Evolutionary conservation across 2,888 invertebrate genomes (phyloP).

Genomic region (Litoditis marina): DNA sequence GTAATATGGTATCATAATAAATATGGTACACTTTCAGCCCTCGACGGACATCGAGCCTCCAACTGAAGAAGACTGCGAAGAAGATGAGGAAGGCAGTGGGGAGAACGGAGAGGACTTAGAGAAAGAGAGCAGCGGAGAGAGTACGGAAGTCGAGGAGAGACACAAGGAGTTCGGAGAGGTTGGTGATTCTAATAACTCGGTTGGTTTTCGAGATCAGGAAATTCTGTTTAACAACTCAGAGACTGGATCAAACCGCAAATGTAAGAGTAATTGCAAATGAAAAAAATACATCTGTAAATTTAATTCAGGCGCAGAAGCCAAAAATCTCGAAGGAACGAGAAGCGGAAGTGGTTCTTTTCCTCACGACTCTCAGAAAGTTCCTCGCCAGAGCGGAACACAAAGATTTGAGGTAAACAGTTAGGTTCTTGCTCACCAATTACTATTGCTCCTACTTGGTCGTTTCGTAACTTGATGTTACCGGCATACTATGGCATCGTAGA

Average conservation of each 20-base stretch:
- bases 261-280: background rate
- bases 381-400: constrained; percentile 5
- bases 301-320: background rate
- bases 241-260: background rate
- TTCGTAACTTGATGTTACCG: too few species aligned
- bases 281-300: background rate
- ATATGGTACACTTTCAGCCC: background rate
- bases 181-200: background rate
- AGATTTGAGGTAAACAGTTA: constrained; percentile 4
- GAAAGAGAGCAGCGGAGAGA: constrained; percentile 5
- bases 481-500: too few species aligned
- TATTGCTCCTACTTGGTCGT: too few species aligned
- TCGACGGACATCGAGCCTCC: background rate
- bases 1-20: too few species aligned
- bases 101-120: background rate
- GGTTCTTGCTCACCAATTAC: too few species aligned
- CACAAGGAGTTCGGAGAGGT: background rate
- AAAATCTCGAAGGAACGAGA: background rate
- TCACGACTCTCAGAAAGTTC: constrained; percentile 4
- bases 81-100: constrained; percentile 7
- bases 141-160: background rate
- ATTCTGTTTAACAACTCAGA: background rate
- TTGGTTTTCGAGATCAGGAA: background rate
- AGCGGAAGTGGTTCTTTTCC: background rate
- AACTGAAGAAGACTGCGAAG: background rate